phyloP scores from a whole-genome alignment of 2,797 vertebrate species.

The Bryconaethiops microstoma region DNA sequence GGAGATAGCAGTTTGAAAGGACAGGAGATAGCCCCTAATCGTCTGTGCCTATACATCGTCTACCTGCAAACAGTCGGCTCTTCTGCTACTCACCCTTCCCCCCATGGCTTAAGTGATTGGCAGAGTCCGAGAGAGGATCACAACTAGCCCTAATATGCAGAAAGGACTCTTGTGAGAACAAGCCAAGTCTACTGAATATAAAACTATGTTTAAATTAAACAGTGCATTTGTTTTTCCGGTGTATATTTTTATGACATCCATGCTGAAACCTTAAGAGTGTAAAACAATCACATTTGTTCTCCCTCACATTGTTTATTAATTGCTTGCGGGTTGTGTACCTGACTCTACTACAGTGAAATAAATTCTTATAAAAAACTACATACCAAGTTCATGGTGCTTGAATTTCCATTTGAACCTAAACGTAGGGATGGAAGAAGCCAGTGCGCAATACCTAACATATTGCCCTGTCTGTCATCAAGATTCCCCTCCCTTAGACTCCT shows the following conservation, averaged over 20 bases:
- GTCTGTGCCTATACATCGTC: constrained; percentile 75
- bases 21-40: constrained; percentile 80
- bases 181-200: neutral
- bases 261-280: neutral
- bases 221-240: neutral
- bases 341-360: neutral
- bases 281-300: constrained; percentile 1
- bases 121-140: constrained; percentile 27
- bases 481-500: constrained; percentile 41
- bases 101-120: constrained; percentile 42
- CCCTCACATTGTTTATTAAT: neutral
- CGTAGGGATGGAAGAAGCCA: constrained; percentile 1
- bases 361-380: neutral
- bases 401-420: neutral
- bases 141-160: constrained; percentile 24
- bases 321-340: neutral
- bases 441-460: constrained; percentile 24
- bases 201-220: neutral
- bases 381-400: neutral
- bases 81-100: constrained; percentile 33
- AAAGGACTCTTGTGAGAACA: neutral
- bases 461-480: constrained; percentile 36
- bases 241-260: neutral
- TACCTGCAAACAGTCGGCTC: constrained; percentile 75
- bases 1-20: constrained; percentile 81